Base-by-base conservation (phyloP, 2,888 invertebrate species). In the Apotomis turbidana region DNA sequence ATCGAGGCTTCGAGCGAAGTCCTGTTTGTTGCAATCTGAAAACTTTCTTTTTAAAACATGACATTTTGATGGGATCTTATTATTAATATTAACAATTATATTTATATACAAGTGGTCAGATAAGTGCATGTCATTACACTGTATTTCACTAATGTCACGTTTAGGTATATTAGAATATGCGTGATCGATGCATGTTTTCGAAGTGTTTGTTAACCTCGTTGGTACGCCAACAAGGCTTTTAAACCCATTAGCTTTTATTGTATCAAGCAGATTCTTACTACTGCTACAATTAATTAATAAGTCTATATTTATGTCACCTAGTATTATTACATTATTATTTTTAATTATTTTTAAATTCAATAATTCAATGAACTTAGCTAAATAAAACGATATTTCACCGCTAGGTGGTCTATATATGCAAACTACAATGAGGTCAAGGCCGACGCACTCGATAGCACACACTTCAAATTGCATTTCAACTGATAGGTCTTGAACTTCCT, bases 341-440 rank as follows among this genome's bases (percentile, higher is more conserved):
- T 63, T 6, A n/a, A 63, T 38, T 38, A 38, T 12, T 4, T 5
- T 51, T 52, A 63, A n/a, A 63, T 63, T 38, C 6, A 52, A 38
- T 52, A 63, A 63, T n/a, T 63, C n/a, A 9, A 38, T 38, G 36
- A 63, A 49, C n/a, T 63, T 63, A 63, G 15, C 15, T n/a, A 63
- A 60, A 15, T 27, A 61, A 10, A 61, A 44, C 3, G n/a, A 8
- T 15, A 61, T n/a, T 5, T 63, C 62, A 3, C 68, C 61, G 12
- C 3, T 41, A 0, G 41, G 41, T 41, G 3, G 41, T 6, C 41
- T 5, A 3, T 41, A 41, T 0, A 41, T 41, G 3, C 41, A 41
- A 2, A 3, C 41, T 2, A 41, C 4, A 2, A 41, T 41, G 0
- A 41, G 6, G 6, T 41, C 41, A 5, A 41, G 4, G 5, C 41